phyloP scores from a whole-genome alignment of 2,797 vertebrate species.

The Helarctos malayanus region DNA sequence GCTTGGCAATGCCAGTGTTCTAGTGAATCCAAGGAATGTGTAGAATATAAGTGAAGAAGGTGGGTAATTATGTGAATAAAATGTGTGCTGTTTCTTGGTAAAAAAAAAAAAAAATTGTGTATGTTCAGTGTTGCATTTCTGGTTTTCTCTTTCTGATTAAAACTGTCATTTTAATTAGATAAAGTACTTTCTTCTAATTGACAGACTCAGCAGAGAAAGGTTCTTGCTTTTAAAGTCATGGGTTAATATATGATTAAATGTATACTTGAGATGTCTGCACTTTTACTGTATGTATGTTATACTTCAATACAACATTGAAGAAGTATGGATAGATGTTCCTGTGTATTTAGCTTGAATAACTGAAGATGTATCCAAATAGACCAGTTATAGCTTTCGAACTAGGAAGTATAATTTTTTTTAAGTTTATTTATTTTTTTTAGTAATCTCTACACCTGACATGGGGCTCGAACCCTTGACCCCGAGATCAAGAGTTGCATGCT shows the following conservation, averaged over 20 bases:
- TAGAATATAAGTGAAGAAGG: not conserved
- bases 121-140: not conserved
- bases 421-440: not conserved
- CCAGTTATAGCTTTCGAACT: slow-evolving; percentile 23
- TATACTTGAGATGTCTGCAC: not conserved
- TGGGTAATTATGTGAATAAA: not conserved
- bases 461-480: not conserved
- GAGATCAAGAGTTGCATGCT: not conserved
- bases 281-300: not conserved
- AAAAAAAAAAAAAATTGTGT: not conserved
- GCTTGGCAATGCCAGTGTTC: not conserved
- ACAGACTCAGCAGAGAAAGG: slow-evolving; percentile 36
- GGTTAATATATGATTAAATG: slow-evolving; percentile 46
- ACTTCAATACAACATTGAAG: slow-evolving; percentile 31
- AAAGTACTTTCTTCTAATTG: slow-evolving; percentile 42
- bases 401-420: not conserved
- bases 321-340: not conserved
- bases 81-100: not conserved
- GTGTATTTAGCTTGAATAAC: slow-evolving; percentile 29
- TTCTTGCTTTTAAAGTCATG: not conserved
- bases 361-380: slow-evolving; percentile 49
- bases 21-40: not conserved
- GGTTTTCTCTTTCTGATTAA: slow-evolving; percentile 52
- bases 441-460: not conserved
- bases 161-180: slow-evolving; percentile 60